Evolutionary conservation across 2,888 invertebrate genomes (phyloP), one percentile per base, ranked within the genome.

Genomic region (Aphidoletes aphidimyza): DNA sequence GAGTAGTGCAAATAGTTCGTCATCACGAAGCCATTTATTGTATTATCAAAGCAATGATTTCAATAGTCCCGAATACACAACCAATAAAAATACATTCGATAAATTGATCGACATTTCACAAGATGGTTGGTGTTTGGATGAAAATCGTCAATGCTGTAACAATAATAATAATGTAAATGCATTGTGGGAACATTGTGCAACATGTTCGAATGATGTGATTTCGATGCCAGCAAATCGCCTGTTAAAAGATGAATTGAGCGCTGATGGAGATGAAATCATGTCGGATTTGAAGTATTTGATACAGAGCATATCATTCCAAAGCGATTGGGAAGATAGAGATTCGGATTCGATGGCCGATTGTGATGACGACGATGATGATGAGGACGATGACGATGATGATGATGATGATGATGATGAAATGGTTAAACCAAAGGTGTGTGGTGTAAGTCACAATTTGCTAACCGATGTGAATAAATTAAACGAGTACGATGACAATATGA

Each of bases 241-340:
- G 81, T 84, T 89, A 17, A 88, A 88, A 85, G 88, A 88, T 84
- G 89, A 89, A 86, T 86, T 89, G 0, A 86, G 87, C 85, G 84
- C 87, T 37, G 89, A 89, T 86, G 89, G 87, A 19, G 89, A 89
- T 86, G 88, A 89, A 86, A 88, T 89, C 69, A 89, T 89, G 89
- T 88, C 88, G 11, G 88, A 89, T 86, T 85, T 89, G 8, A 88
- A 87, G 81, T 88, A 87, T 85, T 69, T 69, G 14, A 89, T 89
- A 88, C 88, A 89, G 86, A 88, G 88, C 86, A 86, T 89, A 54
- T 89, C 88, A 84, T 89, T 89, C 85, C 88, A 88, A 11, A 87
- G 87, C 45, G 85, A 86, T 83, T 85, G 69, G 84, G 81, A 84
- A 37, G 85, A 85, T 69, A 83, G 42, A n/a, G 84, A 84, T 0